Evolutionary conservation across 2,888 invertebrate genomes (phyloP), one percentile per base, ranked within the genome.

Genomic region (Antheraea yamamai): DNA sequence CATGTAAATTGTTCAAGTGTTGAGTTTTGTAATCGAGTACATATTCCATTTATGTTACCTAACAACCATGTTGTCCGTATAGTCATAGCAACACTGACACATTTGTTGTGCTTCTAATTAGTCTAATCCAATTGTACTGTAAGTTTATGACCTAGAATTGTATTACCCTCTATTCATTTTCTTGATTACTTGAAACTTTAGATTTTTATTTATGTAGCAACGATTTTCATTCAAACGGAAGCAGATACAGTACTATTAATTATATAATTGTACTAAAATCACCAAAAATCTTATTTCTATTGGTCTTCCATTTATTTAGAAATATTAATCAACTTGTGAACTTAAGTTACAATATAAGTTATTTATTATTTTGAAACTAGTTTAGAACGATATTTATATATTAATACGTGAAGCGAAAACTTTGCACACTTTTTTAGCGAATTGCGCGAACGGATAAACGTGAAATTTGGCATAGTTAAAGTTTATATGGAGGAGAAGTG

Each of bases 241-340:
- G 77, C 73, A 77, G 74, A 77, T 68, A 74, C 4, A 52, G 16
- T 18, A 20, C 6, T 20, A 20, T 39, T 39, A 39, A 4, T 39
- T 39, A 10, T 39, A 39, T 47, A 47, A 12, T 12, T n/a, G 6
- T 55, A n/a, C 18, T 55, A 55, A 55, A 4, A 20, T 55, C 55
- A 55, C 6, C 55, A 20, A 55, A 12, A 12, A 47, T 47, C 10
- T 47, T 55, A 55, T 20, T 55, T 20, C n/a, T 55, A 55, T 20
- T 20, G 47, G 2, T 47, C 12, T 47, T 12, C 47, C 10, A 12
- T 12, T 47, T 47, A 12, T 47, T 47, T 12, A 47, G 12, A 12
- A 47, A 47, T 47, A 47, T 47, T 47, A 47, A 12, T 4, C 4
- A 12, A 1, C 47, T 47, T 47, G 12, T 1, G 10, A 12, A 47